Percentiles rank a stretch among this genome's conserved stretches.
These are phyloP conservation scores for Condylura cristata DNA, from an alignment of 2,113 vertebrate genomes.

Conservation along the genomic window DNA sequence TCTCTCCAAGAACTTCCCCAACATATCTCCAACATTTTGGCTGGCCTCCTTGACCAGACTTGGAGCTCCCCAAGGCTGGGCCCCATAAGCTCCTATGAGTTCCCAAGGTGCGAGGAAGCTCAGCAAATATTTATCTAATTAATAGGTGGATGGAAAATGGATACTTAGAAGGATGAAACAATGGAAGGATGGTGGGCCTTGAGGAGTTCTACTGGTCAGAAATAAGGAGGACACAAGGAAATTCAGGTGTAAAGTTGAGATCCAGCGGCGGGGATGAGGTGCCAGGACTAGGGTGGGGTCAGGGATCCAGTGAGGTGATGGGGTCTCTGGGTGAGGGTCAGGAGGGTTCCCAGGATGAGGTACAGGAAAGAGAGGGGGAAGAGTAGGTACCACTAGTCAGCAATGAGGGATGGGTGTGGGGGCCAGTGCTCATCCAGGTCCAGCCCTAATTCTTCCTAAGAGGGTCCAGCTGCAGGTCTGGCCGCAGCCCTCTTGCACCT, in stretches of 20 bases:
- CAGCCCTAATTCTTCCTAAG: neutral
- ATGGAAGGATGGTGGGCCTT: neutral
- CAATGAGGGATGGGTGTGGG: neutral
- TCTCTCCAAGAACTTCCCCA: neutral
- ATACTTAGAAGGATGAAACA: neutral
- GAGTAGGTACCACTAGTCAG: neutral
- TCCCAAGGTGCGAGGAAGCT: neutral
- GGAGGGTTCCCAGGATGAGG: neutral
- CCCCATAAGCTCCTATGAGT: neutral
- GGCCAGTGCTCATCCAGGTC: neutral
- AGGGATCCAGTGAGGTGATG: neutral
- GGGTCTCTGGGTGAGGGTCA: neutral
- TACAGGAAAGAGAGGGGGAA: neutral
- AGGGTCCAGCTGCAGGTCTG: neutral
- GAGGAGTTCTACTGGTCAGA: neutral
- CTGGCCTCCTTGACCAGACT: neutral
- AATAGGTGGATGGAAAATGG: neutral
- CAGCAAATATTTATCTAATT: neutral
- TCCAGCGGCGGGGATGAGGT: neutral
- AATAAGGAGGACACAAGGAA: neutral
- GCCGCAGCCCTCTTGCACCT: fast-evolving
- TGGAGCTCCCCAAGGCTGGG: neutral
- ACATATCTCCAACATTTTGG: neutral
- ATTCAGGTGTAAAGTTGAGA: neutral
- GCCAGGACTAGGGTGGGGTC: neutral